Conservation (phyloP, 1,140 invertebrate genomes). For the Nephotettix cincticeps region DNA sequence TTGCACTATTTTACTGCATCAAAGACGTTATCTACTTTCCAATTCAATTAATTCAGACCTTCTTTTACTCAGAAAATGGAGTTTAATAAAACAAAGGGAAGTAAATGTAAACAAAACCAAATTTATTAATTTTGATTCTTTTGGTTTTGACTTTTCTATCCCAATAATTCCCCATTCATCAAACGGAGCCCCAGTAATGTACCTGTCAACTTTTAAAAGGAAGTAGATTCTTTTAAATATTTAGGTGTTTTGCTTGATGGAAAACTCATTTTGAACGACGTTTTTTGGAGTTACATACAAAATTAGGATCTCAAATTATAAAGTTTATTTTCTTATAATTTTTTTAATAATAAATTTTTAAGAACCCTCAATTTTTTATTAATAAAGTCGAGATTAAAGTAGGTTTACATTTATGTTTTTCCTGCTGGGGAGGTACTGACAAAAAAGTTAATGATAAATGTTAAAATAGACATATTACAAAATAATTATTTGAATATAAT, state of each 20-base stretch:
- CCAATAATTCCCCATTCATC: not conserved
- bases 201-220: not conserved
- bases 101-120: not conserved
- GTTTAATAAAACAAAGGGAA: not conserved
- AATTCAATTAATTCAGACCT: not conserved
- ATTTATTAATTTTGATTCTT: too few species aligned
- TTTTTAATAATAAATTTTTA: not conserved
- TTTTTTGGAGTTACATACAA: not conserved
- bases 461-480: too few species aligned
- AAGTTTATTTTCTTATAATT: not conserved
- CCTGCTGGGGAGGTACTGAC: not conserved
- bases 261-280: too few species aligned
- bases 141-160: not conserved
- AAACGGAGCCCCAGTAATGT: too few species aligned
- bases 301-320: too few species aligned
- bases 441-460: not conserved
- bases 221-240: too few species aligned
- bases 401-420: too few species aligned
- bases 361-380: not conserved
- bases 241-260: too few species aligned
- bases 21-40: not conserved
- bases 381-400: not conserved
- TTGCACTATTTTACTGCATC: not conserved
- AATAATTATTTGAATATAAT: too few species aligned
- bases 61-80: not conserved